These are phyloP conservation scores for Belgica antarctica DNA, from an alignment of 2,888 invertebrate genomes.

Conservation along the genomic window DNA sequence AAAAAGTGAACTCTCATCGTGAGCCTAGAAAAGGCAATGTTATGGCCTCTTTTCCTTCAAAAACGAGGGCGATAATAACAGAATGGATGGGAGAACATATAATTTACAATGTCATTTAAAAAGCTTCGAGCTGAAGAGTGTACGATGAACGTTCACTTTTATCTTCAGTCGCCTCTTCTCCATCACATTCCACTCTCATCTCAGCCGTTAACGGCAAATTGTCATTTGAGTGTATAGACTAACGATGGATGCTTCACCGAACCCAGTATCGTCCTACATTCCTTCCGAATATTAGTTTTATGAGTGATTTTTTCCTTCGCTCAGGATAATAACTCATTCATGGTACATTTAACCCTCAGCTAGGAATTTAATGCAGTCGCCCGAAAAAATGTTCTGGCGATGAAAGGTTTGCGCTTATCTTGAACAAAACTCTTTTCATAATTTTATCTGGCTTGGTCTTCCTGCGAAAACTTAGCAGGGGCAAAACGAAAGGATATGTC, in stretches of 20 bases:
- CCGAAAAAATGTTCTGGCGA: not conserved
- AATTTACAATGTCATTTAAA: constrained; percentile 16
- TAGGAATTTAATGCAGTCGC: constrained; percentile 4
- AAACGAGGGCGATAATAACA: not conserved
- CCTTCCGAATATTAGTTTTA: constrained; percentile 24
- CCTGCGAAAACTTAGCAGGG: no score
- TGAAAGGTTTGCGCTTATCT: constrained; percentile 1
- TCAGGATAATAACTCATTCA: constrained; percentile 17
- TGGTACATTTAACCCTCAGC: constrained; percentile 17
- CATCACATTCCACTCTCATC: no score
- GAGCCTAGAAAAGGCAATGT: not conserved
- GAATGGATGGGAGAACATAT: not conserved
- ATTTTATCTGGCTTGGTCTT: not conserved
- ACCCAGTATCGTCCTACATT: no score
- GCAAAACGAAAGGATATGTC: no score
- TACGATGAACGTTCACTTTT: no score
- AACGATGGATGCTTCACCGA: no score
- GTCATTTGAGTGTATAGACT: not conserved
- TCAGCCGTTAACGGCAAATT: not conserved
- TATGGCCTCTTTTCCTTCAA: not conserved
- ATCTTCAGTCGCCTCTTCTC: not conserved
- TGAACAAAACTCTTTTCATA: not conserved
- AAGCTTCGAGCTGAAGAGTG: not conserved
- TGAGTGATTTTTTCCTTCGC: not conserved
- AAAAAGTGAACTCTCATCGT: constrained; percentile 19